Conservation (phyloP, 2,797 vertebrate species). For the Pseudomugil tenellus region DNA sequence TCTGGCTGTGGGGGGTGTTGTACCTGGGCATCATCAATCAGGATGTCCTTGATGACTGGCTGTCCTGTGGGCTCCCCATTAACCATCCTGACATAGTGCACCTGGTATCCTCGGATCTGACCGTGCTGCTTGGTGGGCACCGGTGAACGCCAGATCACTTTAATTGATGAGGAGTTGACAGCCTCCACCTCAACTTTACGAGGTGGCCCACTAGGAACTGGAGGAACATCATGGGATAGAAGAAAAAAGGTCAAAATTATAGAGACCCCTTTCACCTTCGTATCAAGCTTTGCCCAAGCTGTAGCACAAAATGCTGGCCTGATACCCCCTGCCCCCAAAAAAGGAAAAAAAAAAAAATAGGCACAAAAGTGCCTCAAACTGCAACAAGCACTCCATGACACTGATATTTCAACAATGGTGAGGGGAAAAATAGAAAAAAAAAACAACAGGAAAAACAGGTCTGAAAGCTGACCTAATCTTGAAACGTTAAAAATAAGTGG, state of each 20-base stretch:
- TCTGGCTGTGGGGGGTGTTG: slow-evolving; percentile 50
- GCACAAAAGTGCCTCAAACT: slow-evolving; percentile 85
- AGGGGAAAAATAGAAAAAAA: too few species aligned
- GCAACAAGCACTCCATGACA: slow-evolving; percentile 87
- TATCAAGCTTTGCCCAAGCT: slow-evolving; percentile 76
- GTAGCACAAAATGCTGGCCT: slow-evolving; percentile 72
- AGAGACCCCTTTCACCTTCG: slow-evolving; percentile 76
- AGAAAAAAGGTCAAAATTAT: slow-evolving; percentile 90
- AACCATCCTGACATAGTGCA: slow-evolving; percentile 98
- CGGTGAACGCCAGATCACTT: slow-evolving; percentile 98
- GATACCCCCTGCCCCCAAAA: slow-evolving; percentile 63
- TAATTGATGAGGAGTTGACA: slow-evolving; percentile 99
- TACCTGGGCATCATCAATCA: slow-evolving; percentile 99
- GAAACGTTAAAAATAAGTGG: slow-evolving; percentile 96
- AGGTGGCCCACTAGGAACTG: slow-evolving; percentile 99
- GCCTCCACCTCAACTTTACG: slow-evolving; percentile 99
- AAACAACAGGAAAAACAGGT: slow-evolving; percentile 90
- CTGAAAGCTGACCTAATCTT: slow-evolving; percentile 89
- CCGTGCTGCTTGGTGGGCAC: slow-evolving; percentile 98
- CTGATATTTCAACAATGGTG: slow-evolving; percentile 88
- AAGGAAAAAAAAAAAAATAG: slow-evolving; percentile 71
- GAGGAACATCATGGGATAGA: slow-evolving; percentile 98
- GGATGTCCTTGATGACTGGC: slow-evolving; percentile 97
- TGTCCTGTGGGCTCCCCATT: slow-evolving; percentile 96
- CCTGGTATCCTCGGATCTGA: slow-evolving; percentile 99